These are phyloP conservation scores for Sepioteuthis lessoniana DNA, from an alignment of 2,888 invertebrate species.

Conservation along the genomic window DNA sequence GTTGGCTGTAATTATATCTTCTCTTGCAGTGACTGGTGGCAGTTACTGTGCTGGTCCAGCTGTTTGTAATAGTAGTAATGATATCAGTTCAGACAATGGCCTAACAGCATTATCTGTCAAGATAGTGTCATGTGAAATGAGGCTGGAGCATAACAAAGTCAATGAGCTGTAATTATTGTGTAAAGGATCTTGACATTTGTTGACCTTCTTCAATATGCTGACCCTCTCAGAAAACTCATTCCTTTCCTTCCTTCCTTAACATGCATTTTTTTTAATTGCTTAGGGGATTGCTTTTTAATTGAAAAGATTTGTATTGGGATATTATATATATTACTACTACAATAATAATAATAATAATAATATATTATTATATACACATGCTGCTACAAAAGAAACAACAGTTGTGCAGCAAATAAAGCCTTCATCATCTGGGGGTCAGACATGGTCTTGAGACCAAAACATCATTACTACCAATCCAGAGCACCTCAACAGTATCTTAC, in stretches of 20 bases:
- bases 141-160: neutral
- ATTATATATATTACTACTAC: too few relatives aligned
- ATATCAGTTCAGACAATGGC: neutral
- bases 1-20: neutral
- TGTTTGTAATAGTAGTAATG: neutral
- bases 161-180: neutral
- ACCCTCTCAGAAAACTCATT: neutral
- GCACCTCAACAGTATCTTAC: too few relatives aligned
- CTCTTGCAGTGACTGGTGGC: neutral
- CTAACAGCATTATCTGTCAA: neutral
- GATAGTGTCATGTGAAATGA: conserved; percentile 6
- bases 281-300: too few relatives aligned
- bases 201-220: neutral
- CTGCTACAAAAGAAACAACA: too few relatives aligned
- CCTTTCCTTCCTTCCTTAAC: neutral
- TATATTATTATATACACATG: too few relatives aligned
- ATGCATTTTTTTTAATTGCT: too few relatives aligned
- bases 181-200: neutral
- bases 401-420: too few relatives aligned
- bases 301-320: too few relatives aligned
- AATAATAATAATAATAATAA: too few relatives aligned
- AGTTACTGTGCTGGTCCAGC: neutral
- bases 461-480: too few relatives aligned
- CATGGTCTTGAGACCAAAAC: too few relatives aligned
- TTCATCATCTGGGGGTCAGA: too few relatives aligned